Percentiles rank a stretch among this genome's conserved stretches.
These are phyloP conservation scores for Holothuria scabra DNA, from an alignment of 53 echinoderm and acorn worm genomes.

Conservation along the genomic window DNA sequence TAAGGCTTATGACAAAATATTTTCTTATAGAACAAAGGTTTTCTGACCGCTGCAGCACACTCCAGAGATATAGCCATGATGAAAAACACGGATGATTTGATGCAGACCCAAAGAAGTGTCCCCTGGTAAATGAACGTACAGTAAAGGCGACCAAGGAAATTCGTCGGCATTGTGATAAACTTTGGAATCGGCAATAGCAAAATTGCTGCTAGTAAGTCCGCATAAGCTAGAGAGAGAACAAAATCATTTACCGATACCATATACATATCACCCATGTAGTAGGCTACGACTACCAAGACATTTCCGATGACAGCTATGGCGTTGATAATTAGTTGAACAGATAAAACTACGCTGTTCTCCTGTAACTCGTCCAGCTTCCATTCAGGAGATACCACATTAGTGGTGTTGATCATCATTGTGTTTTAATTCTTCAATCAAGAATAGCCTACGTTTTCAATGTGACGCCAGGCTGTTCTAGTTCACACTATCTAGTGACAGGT, in stretches of 20 bases:
- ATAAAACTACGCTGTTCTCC: background rate
- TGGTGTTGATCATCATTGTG: no score
- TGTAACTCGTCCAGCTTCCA: no score
- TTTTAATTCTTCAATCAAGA: no score
- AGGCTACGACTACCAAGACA: slow-evolving; percentile 2
- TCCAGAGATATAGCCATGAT: slow-evolving; percentile 35
- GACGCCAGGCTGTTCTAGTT: no score
- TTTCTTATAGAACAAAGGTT: slow-evolving; percentile 6
- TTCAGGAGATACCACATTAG: no score
- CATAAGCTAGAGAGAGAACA: slow-evolving; percentile 13
- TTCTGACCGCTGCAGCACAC: slow-evolving; percentile 25
- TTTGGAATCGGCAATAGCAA: background rate
- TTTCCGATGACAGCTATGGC: slow-evolving; percentile 7
- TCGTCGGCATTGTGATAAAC: background rate
- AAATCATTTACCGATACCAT: slow-evolving; percentile 42
- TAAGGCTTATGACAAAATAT: slow-evolving; percentile 25
- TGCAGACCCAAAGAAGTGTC: slow-evolving; percentile 15
- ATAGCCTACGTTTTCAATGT: no score
- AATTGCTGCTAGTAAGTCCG: slow-evolving; percentile 27
- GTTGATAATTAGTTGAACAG: slow-evolving; percentile 8
- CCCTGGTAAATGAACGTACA: slow-evolving; percentile 10
- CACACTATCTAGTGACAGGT: no score
- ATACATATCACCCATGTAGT: slow-evolving; percentile 36
- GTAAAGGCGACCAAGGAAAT: slow-evolving; percentile 2
- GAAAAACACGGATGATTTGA: slow-evolving; percentile 20